phyloP scores from a whole-genome alignment of 2,888 invertebrate species.

The Calephelis perditalis region DNA sequence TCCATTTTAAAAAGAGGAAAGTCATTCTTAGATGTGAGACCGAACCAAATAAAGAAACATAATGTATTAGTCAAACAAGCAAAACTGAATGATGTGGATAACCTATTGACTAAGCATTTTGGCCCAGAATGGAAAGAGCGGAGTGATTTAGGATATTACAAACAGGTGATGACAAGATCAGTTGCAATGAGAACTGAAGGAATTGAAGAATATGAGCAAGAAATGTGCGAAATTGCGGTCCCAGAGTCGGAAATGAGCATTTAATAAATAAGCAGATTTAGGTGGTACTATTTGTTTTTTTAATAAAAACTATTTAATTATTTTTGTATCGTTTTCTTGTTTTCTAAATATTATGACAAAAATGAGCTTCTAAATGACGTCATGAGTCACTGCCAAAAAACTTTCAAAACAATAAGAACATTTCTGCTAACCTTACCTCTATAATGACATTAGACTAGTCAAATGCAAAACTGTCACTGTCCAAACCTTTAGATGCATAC shows the following conservation, averaged over 20 bases:
- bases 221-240: conserved; percentile 18
- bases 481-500: too few species aligned
- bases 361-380: not conserved
- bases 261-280: conserved; percentile 1
- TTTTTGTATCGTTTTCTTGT: not conserved
- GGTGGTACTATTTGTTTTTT: not conserved
- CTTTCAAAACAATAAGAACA: not conserved
- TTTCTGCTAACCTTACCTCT: not conserved
- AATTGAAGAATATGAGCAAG: conserved; percentile 19
- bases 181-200: conserved; percentile 16
- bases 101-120: not conserved
- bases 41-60: conserved; percentile 17
- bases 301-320: not conserved
- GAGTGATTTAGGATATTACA: conserved; percentile 19
- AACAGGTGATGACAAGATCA: conserved; percentile 19
- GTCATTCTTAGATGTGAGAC: conserved; percentile 18
- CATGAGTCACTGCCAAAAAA: not conserved
- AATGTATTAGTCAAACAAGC: not conserved
- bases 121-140: conserved; percentile 18
- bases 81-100: not conserved
- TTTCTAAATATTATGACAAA: not conserved
- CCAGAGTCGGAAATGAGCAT: conserved; percentile 7
- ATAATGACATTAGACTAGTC: too few species aligned
- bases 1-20: conserved; percentile 20
- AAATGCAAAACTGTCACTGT: too few species aligned